These are phyloP conservation scores for Theropithecus gelada DNA, from an alignment of 2,113 vertebrate species.

Conservation along the genomic window DNA sequence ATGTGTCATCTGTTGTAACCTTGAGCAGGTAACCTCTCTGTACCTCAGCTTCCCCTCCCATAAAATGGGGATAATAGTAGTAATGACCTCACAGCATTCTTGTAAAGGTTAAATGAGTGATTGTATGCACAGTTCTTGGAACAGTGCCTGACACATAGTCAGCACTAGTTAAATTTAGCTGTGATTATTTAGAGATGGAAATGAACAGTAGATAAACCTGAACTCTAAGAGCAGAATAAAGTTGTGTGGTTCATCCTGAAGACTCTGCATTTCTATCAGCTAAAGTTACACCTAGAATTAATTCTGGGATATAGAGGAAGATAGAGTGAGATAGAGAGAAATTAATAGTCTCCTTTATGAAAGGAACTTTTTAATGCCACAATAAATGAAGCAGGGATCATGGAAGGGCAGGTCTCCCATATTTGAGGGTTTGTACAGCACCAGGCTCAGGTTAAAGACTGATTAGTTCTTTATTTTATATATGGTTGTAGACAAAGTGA, in stretches of 20 bases:
- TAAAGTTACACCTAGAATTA: neutral
- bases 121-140: neutral
- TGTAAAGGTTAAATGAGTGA: neutral
- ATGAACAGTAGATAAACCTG: neutral
- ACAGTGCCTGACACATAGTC: neutral
- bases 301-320: neutral
- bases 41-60: neutral
- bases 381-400: neutral
- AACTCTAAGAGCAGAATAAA: neutral
- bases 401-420: neutral
- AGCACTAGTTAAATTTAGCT: neutral
- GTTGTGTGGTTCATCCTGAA: neutral
- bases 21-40: neutral
- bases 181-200: neutral
- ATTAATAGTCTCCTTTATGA: neutral
- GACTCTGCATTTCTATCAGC: neutral
- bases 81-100: neutral
- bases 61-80: neutral
- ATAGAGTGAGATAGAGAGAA: neutral
- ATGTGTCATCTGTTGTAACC: neutral
- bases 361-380: neutral
- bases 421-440: neutral
- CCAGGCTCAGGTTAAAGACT: neutral
- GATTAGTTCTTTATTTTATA: neutral
- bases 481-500: too few relatives aligned